Percentiles rank a stretch among this genome's conserved stretches.
These are phyloP conservation scores for Salvelinus alpinus DNA, from an alignment of 2,113 vertebrate species.

Conservation along the genomic window DNA sequence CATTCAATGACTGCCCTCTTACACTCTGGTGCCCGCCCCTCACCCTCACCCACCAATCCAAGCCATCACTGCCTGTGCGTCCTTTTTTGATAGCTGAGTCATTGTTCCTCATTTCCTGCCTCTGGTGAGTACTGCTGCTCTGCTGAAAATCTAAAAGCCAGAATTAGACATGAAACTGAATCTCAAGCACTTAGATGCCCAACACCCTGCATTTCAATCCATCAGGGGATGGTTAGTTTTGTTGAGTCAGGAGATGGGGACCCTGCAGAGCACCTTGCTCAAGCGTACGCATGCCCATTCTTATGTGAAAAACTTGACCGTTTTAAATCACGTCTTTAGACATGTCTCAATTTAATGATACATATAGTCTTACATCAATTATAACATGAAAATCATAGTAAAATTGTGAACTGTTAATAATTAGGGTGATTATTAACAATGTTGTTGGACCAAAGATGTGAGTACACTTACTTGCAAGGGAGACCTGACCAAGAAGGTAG, in stretches of 20 bases:
- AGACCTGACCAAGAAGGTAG: too few relatives aligned
- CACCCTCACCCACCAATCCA: neutral
- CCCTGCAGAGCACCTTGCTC: neutral
- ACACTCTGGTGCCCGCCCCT: neutral
- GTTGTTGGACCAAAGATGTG: too few relatives aligned
- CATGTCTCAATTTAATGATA: neutral
- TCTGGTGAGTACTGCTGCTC: neutral
- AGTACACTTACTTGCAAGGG: too few relatives aligned
- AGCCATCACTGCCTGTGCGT: neutral
- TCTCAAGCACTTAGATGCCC: neutral
- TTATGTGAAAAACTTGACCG: too few relatives aligned
- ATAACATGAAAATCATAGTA: neutral
- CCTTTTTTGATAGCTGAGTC: constrained; percentile 1
- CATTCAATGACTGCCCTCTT: neutral
- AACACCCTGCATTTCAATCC: neutral
- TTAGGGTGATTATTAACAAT: neutral
- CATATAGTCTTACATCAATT: neutral
- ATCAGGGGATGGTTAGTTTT: too few relatives aligned
- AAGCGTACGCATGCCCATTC: neutral
- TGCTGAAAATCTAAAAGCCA: neutral
- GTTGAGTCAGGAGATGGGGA: neutral
- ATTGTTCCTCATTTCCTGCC: constrained; percentile 25
- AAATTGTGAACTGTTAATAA: neutral
- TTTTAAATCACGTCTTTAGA: neutral
- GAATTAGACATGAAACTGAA: neutral